Evolutionary conservation across 2,113 vertebrate species (phyloP), one percentile per base, ranked within the genome.

Genomic region (Nansenia antarctica): DNA sequence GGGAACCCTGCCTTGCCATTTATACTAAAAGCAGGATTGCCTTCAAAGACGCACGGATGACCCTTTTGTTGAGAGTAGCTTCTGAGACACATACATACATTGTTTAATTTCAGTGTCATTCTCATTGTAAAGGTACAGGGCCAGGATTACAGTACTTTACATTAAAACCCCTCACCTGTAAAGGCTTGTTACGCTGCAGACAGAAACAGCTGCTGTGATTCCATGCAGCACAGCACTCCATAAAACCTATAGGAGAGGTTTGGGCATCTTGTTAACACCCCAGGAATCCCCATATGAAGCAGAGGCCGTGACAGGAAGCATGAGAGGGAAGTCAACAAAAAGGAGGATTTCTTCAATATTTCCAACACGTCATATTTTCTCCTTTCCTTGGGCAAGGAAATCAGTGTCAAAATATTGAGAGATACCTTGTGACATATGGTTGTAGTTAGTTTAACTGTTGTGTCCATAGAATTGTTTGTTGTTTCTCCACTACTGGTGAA

Each of bases 331-430:
- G 35, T 22, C 24, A 22, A 32, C 31, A 11, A 54, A n/a, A 49
- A 47, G 53, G 63, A 73, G 74, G 20, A 74, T 76, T 79, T 68
- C 26, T 76, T 79, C 70, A 76, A 45, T 67, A 62, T 79, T 82
- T 82, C 80, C 80, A 65, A 76, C 70, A 79, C 77, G 67, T 79
- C 80, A 82, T 76, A 58, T 67, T 73, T 73, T 64, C 80, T 79
- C 80, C 80, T 45, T 70, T 79, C 80, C 77, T 76, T 68, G 70
- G 80, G 80, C 80, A n/a, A 76, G 57, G 59, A 35, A 60, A 55
- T 3, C 34, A 1, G 26, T 53, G 77, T 70, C 76, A 82, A 62
- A 39, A 71, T 20, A 45, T 67, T 63, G 57, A 65, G 57, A 65
- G 67, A 69, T 64, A 67, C 70, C 73, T 69, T 37, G 37, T 67